A percentile compares a stretch with the other conserved stretches of the same genome.
Conservation (phyloP, 2,797 vertebrate species). For the Argyrosomus regius region DNA sequence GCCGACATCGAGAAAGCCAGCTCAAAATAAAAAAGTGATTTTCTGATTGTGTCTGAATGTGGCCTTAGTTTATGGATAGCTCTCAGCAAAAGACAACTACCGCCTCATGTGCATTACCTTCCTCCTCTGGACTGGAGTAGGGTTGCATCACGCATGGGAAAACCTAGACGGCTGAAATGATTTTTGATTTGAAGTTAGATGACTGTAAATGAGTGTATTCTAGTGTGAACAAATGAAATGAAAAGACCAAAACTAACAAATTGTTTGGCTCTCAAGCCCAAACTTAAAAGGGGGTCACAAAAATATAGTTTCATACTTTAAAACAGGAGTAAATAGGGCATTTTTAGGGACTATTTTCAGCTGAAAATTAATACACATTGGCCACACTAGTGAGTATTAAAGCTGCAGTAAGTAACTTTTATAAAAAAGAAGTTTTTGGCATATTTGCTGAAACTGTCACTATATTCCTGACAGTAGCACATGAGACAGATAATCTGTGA, state of each 20-base stretch:
- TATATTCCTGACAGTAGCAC: no score
- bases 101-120: neutral
- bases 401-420: no score
- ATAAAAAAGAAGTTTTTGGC: no score
- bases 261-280: neutral
- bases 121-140: neutral
- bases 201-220: neutral
- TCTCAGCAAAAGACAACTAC: neutral
- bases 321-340: neutral
- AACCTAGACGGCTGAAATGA: neutral
- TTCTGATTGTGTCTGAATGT: no score
- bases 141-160: neutral
- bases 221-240: neutral
- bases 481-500: no score
- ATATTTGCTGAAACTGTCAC: no score
- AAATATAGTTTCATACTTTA: neutral
- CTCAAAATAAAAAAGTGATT: no score
- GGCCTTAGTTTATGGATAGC: no score
- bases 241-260: neutral
- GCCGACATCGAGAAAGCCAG: no score
- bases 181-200: neutral
- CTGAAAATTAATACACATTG: neutral
- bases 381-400: neutral
- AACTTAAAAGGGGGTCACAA: neutral
- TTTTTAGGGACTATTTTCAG: conserved; percentile 1